Percentiles rank a stretch among this genome's conserved stretches.
Conservation (phyloP, 2,888 invertebrate genomes). For the Phortica magna region DNA sequence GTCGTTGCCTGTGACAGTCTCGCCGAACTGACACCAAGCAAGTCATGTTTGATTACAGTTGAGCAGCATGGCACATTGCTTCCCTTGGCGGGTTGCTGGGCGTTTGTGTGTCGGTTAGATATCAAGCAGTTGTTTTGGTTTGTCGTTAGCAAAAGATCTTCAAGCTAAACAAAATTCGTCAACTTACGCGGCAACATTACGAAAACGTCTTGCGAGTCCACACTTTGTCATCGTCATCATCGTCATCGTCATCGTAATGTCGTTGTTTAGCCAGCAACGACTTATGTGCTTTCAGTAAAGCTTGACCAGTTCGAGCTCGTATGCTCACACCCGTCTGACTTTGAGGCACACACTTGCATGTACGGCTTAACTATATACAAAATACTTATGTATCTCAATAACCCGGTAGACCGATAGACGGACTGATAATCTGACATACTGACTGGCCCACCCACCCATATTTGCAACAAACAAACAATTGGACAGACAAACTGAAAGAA, state of each 20-base stretch:
- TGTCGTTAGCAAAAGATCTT: slow-evolving; percentile 47
- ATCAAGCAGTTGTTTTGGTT: neutral
- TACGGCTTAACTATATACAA: slow-evolving; percentile 58
- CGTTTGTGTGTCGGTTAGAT: neutral
- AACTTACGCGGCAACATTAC: neutral
- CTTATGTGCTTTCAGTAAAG: slow-evolving; percentile 69
- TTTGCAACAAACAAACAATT: slow-evolving; percentile 58
- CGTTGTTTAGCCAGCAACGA: slow-evolving; percentile 59
- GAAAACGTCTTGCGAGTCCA: neutral
- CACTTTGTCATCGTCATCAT: neutral
- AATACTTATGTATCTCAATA: slow-evolving; percentile 60
- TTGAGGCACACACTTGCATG: slow-evolving; percentile 11
- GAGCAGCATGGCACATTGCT: slow-evolving; percentile 65
- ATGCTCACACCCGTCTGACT: neutral
- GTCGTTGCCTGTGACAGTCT: neutral
- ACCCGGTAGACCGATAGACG: slow-evolving; percentile 34
- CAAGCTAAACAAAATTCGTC: slow-evolving; percentile 45
- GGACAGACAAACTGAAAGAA: neutral
- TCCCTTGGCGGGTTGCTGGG: slow-evolving; percentile 37
- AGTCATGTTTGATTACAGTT: slow-evolving; percentile 70
- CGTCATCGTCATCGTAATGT: too few relatives aligned
- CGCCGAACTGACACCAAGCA: slow-evolving; percentile 49
- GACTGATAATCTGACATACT: slow-evolving; percentile 30
- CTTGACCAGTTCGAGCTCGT: slow-evolving; percentile 55
- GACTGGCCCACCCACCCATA: slow-evolving; percentile 53